Percentiles rank a stretch among this genome's conserved stretches.
Evolutionary conservation across 2,888 invertebrate genomes (phyloP).

Genomic region (Aricia artaxerxes): DNA sequence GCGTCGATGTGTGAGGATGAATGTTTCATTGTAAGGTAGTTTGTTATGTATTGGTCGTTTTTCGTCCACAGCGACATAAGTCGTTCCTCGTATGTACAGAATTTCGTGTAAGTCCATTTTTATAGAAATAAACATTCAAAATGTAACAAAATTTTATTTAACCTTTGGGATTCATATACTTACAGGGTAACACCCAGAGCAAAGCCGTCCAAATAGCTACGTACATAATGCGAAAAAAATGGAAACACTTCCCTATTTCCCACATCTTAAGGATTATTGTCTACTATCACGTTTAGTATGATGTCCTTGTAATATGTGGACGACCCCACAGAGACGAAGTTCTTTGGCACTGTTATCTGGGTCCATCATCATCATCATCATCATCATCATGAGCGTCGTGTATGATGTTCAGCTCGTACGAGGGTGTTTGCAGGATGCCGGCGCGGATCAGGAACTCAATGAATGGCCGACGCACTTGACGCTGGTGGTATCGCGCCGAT

Average conservation of each 20-base stretch:
- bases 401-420: constrained; percentile 42
- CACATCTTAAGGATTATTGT: no score
- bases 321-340: not conserved
- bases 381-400: constrained; percentile 37
- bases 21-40: constrained; percentile 10
- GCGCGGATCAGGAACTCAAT: constrained; percentile 56
- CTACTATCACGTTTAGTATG: not conserved
- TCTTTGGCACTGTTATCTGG: not conserved
- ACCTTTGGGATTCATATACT: not conserved
- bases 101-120: constrained; percentile 21
- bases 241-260: no score
- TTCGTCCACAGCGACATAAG: constrained; percentile 14
- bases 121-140: constrained; percentile 25
- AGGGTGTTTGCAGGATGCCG: constrained; percentile 52
- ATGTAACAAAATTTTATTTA: constrained; percentile 4
- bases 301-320: no score
- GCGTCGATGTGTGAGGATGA: not conserved
- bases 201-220: not conserved
- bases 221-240: no score
- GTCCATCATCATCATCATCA: constrained; percentile 2
- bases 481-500: constrained; percentile 50
- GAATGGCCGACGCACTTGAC: constrained; percentile 51
- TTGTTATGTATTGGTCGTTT: constrained; percentile 3
- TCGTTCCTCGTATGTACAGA: constrained; percentile 11
- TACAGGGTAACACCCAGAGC: not conserved